A percentile compares a stretch with the other conserved stretches of the same genome.
Conservation (phyloP, 2,888 invertebrate genomes). For the Leucozona laternaria region DNA sequence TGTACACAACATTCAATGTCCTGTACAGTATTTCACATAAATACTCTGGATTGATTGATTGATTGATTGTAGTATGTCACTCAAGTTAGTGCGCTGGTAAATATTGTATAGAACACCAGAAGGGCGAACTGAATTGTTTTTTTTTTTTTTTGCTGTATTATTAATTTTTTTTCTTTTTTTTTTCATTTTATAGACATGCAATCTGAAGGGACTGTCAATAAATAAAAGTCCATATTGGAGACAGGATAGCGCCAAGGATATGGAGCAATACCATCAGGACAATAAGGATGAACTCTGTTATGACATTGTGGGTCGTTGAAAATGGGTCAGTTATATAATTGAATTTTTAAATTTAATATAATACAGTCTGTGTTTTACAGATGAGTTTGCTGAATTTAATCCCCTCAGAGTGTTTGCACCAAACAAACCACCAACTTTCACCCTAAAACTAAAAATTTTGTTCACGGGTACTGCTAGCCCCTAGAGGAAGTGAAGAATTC, state of each 20-base stretch:
- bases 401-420: no score
- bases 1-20: conserved; percentile 26
- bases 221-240: conserved; percentile 41
- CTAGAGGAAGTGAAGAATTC: no score
- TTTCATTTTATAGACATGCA: conserved; percentile 31
- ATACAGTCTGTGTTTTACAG: no score
- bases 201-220: conserved; percentile 57
- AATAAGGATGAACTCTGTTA: conserved; percentile 2
- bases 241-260: not conserved
- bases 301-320: conserved; percentile 18
- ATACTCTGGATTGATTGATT: conserved; percentile 59
- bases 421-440: no score
- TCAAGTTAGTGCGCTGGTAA: conserved; percentile 32
- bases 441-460: no score
- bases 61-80: conserved; percentile 64
- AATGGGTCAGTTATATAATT: not conserved
- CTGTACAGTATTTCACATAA: conserved; percentile 32
- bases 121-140: not conserved
- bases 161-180: not conserved
- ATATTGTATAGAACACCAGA: conserved; percentile 20
- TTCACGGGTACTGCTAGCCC: no score
- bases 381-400: no score
- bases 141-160: not conserved
- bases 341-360: not conserved
- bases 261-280: not conserved